These are phyloP conservation scores for Ptilonorhynchus violaceus DNA, from an alignment of 2,113 vertebrate species.

Conservation along the genomic window DNA sequence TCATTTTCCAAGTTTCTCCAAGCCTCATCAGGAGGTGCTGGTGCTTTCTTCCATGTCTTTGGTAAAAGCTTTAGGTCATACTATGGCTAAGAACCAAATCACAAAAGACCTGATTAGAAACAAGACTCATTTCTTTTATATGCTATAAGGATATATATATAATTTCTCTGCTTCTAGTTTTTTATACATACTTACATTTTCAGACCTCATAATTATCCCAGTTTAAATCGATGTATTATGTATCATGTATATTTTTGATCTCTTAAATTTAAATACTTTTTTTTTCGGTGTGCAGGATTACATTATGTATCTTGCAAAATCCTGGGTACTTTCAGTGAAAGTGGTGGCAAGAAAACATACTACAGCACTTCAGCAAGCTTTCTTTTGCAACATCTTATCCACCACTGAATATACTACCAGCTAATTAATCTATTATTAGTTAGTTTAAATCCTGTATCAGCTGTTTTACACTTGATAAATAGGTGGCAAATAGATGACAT, in stretches of 20 bases:
- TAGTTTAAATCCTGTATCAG: neutral
- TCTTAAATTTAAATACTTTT: neutral
- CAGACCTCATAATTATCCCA: neutral
- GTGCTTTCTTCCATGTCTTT: neutral
- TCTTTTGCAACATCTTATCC: neutral
- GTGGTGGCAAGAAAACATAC: neutral
- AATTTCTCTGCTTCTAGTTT: neutral
- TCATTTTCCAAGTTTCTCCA: neutral
- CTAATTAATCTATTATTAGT: neutral
- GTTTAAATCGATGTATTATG: neutral
- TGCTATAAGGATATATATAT: neutral
- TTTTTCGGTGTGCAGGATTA: neutral
- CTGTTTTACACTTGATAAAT: neutral
- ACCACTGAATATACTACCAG: neutral
- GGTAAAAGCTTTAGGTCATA: neutral
- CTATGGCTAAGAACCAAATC: neutral
- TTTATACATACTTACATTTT: neutral
- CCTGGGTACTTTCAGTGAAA: neutral
- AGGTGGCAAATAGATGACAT: neutral
- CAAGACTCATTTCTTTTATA: neutral
- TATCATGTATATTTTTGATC: neutral
- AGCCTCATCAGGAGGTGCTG: neutral
- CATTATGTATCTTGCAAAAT: neutral
- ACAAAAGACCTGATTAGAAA: neutral
- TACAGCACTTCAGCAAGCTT: neutral